Evolutionary conservation across 2,113 vertebrate genomes (phyloP), one percentile per base, ranked within the genome.

Genomic region (Parotia lawesii): DNA sequence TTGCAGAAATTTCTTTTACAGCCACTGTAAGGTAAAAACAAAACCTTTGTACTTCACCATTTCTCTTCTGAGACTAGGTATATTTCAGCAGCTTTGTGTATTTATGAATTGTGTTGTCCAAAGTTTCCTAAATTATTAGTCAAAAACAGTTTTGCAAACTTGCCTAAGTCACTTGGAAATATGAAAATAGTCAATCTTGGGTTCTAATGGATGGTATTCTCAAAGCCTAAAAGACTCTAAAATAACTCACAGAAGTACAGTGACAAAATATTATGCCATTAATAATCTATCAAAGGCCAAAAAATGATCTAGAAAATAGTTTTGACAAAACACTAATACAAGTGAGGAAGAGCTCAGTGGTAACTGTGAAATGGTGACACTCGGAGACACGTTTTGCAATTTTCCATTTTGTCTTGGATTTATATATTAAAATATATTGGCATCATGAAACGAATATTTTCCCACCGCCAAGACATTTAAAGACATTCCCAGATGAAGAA

Each of bases 301-400:
- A 90, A 80, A n/a, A 38, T 25, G 0, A 10, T 37, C n/a, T 64
- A 45, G 29, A 69, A 93, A 73, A n/a, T 5, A 58, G 11, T 53
- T 77, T 90, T 85, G 44, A 67, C 22, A 57, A 71, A 87, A 19
- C 0, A 2, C 6, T 23, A 35, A 12, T 58, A 25, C 1, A 66
- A 80, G 67, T 33, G 27, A 89, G 13, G 15, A 25, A 50, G n/a
- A 82, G 4, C 50, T 82, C 22, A 42, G 14, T 37, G 38, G 6
- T 42, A 74, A 42, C 8, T 23, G 11, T 71, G 48, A 82, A 29
- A 29, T 62, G 12, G 67, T 64, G 44, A 9, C 10, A 50, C 35
- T 25, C 28, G 40, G 51, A 78, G 10, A 50, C 7, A 48, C 1
- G 3, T 62, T 62, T 54, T 0, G 0, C 19, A 61, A 38, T 85